phyloP scores from a whole-genome alignment of 2,888 invertebrate species.

The Cantharis rufa region DNA sequence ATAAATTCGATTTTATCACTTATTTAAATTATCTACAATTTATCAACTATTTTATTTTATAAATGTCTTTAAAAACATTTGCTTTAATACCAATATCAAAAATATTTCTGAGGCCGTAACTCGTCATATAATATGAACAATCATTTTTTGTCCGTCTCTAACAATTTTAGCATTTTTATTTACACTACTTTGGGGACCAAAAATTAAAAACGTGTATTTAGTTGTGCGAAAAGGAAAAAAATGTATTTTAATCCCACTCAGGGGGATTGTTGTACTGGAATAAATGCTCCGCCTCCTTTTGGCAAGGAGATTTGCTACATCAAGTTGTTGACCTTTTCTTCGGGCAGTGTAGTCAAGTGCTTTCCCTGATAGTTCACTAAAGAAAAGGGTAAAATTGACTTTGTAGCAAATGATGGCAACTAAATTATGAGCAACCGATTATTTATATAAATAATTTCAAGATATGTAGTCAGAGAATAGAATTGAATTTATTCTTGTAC shows the following conservation, averaged over 20 bases:
- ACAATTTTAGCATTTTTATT: not conserved
- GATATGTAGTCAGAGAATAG: not conserved
- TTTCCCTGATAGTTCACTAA: not conserved
- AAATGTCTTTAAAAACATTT: not conserved
- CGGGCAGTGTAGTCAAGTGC: too few species aligned
- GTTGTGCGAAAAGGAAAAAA: not conserved
- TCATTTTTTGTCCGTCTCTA: not conserved
- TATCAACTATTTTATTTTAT: not conserved
- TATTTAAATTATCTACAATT: not conserved
- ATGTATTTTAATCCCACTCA: not conserved
- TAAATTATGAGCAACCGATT: not conserved
- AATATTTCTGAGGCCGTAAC: not conserved
- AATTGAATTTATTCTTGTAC: not conserved
- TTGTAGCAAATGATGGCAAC: not conserved
- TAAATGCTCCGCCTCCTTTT: not conserved
- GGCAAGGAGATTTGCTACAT: not conserved
- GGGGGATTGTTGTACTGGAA: not conserved
- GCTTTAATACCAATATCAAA: not conserved
- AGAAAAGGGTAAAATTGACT: not conserved
- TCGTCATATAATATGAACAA: not conserved
- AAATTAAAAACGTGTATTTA: not conserved
- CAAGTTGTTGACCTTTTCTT: not conserved
- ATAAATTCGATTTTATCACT: not conserved
- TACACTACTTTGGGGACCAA: not conserved
- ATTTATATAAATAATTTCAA: not conserved